Base-by-base conservation (phyloP, 2,113 vertebrate genomes). In the Gymnobelideus leadbeateri region DNA sequence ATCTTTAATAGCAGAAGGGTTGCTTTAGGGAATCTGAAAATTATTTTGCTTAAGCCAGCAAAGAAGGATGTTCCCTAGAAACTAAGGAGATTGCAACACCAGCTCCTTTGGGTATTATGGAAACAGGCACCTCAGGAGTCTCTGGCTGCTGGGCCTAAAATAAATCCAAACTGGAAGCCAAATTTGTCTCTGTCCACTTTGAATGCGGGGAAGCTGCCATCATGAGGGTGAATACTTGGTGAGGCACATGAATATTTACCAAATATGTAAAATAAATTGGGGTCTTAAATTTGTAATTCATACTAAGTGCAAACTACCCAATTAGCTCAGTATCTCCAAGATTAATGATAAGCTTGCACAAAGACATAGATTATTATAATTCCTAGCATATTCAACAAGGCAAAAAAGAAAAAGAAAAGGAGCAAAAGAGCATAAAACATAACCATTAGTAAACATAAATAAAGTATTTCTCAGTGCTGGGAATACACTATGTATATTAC, bases 241-340 rank as follows among this genome's bases (percentile, higher is more conserved):
- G 90, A 14, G 91, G 10, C 54, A 95, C 16, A 94, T 94, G 28
- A 91, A 92, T 94, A 93, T 92, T 90, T 96, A 1, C 46, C 46
- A 26, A 95, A 31, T 2, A 28, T 91, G 12, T 91, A 19, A 95
- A 95, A 97, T 89, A 97, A 96, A 77, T 26, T 0, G 68, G 2
- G 91, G 28, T 46, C n/a, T 51, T 93, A 51, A 14, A 91, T 91
- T 93, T 97, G 89, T 96, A 52, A 93, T 28, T 46, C 7, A 24
- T 89, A 89, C 84, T 2, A 97, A 94, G 93, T 92, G 54, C 49
- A 95, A 94, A 91, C 8, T 14, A 91, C 37, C 37, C 55, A 93
- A 90, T 19, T 84, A 84, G 28, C 61, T 54, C 28, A 93, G 49
- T 11, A 92, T 28, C 89, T 47, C 16, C 49, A 95, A 95, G 61